Conservation (phyloP, 2,113 vertebrate genomes). For the Archocentrus centrarchus region DNA sequence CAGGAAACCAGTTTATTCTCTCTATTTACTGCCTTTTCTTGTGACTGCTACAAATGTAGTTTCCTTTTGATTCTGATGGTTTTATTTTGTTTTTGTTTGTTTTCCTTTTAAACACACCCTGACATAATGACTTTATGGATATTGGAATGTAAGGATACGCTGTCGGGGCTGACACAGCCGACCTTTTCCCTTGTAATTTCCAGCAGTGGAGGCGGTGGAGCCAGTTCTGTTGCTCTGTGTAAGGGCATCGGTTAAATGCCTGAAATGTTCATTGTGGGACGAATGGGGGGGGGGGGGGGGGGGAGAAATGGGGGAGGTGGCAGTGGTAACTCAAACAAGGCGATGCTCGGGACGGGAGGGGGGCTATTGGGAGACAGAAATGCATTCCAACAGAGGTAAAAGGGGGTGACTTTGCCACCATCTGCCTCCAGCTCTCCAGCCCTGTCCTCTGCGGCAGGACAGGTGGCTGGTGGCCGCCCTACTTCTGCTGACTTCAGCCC, state of each 20-base stretch:
- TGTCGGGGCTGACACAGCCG: not conserved
- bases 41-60: not conserved
- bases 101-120: not conserved
- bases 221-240: slow-evolving; percentile 21
- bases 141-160: slow-evolving; percentile 23
- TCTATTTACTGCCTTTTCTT: no score
- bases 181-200: slow-evolving; percentile 43
- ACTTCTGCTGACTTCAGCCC: slow-evolving; percentile 81
- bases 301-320: slow-evolving; percentile 21
- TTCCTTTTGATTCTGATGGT: not conserved
- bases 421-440: slow-evolving; percentile 76
- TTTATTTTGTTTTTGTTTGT: not conserved
- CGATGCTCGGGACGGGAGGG: not conserved
- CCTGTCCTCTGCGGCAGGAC: slow-evolving; percentile 69
- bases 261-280: slow-evolving; percentile 33
- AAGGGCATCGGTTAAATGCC: slow-evolving; percentile 36
- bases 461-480: slow-evolving; percentile 74
- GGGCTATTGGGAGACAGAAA: not conserved
- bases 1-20: no score
- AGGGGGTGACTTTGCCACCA: slow-evolving; percentile 78
- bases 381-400: slow-evolving; percentile 18
- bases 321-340: not conserved
- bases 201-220: slow-evolving; percentile 15
- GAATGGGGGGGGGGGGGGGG: slow-evolving; percentile 11
- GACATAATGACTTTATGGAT: slow-evolving; percentile 30